Base-by-base conservation (phyloP, 2,888 invertebrate species). In the Melanostoma mellinum region DNA sequence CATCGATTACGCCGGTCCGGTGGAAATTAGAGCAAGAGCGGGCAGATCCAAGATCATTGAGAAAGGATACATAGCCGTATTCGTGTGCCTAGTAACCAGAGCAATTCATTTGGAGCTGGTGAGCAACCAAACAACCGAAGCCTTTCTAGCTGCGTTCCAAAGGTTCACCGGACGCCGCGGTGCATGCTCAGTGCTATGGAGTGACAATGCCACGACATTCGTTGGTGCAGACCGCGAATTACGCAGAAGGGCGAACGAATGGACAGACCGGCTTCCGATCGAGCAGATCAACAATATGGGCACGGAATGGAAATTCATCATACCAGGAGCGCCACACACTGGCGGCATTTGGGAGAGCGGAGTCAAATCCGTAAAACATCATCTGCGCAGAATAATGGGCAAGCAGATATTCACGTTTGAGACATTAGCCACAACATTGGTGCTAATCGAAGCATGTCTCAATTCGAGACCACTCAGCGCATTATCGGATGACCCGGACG, bases 401-500 rank as follows among this genome's bases (percentile, higher is more conserved):
- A 71, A 52, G n/a, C 60, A 60, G 35, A 36, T 72, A 3, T 61
- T 60, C 5, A 60, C 71, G 4, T 71, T 60, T n/a, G 52, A 61
- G 60, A 71, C 53, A 6, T 9, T 72, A 8, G 35, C 72, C 9
- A 72, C 61, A 4, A 72, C 72, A n/a, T 44, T 72, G 9, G 72
- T 61, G 44, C 52, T 44, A 6, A 73, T 55, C 0, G 63, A 63
- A 30, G 55, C 33, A n/a, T 72, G 63, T 8, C 60, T 71, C 1
- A 60, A 71, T 8, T 71, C 48, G 3, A 48, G 56, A 40, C 50
- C 58, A 32, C 48, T 69, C 3, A 32, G n/a, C 0, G 69, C 58
- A 2, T 46, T 58, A 3, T 50, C 50, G 1, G 69, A 69, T 9
- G 69, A 69, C 8, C 36, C 48, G 30, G 63, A 32, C 35, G 63